phyloP scores from a whole-genome alignment of 2,888 invertebrate species.

The Halictus quadricinctus region DNA sequence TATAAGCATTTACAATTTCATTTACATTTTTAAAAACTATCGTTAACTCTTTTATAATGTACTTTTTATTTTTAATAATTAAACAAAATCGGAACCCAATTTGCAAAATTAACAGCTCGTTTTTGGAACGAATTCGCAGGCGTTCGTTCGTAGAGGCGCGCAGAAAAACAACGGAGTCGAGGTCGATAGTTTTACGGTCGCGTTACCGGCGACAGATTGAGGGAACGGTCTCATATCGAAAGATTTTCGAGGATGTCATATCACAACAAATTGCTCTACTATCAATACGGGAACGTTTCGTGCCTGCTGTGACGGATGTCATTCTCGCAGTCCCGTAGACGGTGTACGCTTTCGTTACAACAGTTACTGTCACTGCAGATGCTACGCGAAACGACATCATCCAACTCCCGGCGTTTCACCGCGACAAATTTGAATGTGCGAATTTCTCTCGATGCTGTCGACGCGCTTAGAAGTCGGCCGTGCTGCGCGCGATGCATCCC shows the following conservation, averaged over 20 bases:
- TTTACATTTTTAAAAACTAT: too few species aligned
- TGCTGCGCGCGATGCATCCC: neutral
- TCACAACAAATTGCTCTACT: slow-evolving; percentile 42
- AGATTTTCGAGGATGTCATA: slow-evolving; percentile 24
- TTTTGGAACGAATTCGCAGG: slow-evolving; percentile 13
- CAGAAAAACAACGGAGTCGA: neutral
- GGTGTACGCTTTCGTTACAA: slow-evolving; percentile 43
- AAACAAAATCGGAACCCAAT: neutral
- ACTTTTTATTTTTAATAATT: too few species aligned
- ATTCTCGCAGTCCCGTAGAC: neutral
- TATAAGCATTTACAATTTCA: too few species aligned
- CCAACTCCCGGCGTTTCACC: slow-evolving; percentile 14
- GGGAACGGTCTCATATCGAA: slow-evolving; percentile 41
- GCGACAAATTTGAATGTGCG: slow-evolving; percentile 40
- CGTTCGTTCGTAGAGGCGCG: neutral
- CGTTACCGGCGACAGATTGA: slow-evolving; percentile 16
- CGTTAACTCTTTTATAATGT: too few species aligned
- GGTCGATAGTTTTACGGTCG: slow-evolving; percentile 46
- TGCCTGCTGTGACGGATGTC: neutral
- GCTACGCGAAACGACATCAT: slow-evolving; percentile 28
- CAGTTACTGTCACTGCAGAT: slow-evolving; percentile 38
- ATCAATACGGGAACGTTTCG: slow-evolving; percentile 27
- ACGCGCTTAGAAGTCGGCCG: slow-evolving; percentile 22
- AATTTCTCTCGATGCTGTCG: slow-evolving; percentile 23
- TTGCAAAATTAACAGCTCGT: neutral